Evolutionary conservation across 2,113 vertebrate genomes (phyloP).

Genomic region (Sinocyclocheilus anophthalmus): DNA sequence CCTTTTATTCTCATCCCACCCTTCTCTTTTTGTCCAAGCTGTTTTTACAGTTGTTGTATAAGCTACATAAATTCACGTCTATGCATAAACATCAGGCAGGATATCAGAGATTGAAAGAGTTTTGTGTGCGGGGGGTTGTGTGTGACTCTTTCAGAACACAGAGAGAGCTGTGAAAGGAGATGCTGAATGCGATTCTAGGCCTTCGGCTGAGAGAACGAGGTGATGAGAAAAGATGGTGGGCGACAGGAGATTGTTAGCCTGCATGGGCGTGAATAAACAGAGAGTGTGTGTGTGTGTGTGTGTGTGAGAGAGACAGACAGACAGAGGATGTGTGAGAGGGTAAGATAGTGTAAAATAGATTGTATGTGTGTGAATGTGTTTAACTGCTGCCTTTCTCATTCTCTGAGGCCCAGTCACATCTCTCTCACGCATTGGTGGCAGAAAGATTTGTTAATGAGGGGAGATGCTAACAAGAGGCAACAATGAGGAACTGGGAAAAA

Average conservation of each 20-base stretch:
- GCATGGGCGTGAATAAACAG: conserved; percentile 35
- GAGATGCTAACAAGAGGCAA: conserved; percentile 64
- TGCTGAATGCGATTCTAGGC: conserved; percentile 57
- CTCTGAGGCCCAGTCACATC: conserved; percentile 22
- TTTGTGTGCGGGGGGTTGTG: not conserved
- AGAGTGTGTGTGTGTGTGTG: conserved; percentile 27
- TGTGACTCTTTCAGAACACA: conserved; percentile 24
- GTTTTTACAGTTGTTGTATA: not conserved
- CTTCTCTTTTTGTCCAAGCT: conserved; percentile 14
- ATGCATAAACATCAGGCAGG: not conserved
- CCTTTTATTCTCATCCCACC: not conserved
- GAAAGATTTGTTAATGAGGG: conserved; percentile 61
- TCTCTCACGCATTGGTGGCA: not conserved
- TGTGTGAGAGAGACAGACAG: not conserved
- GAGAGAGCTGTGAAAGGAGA: conserved; percentile 36
- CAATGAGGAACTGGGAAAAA: conserved; percentile 41
- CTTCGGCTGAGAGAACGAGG: conserved; percentile 58
- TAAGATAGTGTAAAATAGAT: not conserved
- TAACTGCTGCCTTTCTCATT: not conserved
- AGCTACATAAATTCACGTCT: conserved; percentile 21
- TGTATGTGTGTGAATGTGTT: conserved; percentile 33
- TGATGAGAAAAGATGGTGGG: conserved; percentile 55
- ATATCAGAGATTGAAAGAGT: conserved; percentile 10
- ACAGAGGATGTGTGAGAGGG: not conserved
- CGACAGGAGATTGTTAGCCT: conserved; percentile 39